Conservation (phyloP, 2,113 vertebrate species). For the Pica pica region DNA sequence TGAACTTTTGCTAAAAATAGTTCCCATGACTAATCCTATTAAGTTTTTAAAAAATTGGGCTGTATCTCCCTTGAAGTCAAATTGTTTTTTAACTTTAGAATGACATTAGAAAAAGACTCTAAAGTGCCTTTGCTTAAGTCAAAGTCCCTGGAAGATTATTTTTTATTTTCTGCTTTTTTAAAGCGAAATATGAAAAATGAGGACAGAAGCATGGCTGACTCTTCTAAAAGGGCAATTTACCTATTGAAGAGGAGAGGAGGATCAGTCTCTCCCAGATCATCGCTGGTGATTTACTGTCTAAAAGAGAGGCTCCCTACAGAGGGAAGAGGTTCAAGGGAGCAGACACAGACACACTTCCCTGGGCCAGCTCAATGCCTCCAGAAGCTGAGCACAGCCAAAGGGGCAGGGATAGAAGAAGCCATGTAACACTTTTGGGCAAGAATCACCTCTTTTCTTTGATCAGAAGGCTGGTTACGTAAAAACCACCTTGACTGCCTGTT, state of each 20-base stretch:
- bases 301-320: not conserved
- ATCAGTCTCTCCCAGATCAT: constrained; percentile 10
- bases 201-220: not conserved
- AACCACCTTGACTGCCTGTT: not conserved
- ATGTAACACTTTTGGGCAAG: not conserved
- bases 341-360: not conserved
- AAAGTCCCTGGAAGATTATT: constrained; percentile 47
- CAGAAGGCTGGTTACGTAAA: not conserved
- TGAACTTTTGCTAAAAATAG: constrained; percentile 98
- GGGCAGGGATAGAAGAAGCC: not conserved
- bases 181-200: constrained; percentile 64
- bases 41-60: constrained; percentile 75
- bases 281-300: not conserved
- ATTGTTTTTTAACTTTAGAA: constrained; percentile 69
- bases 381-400: not conserved
- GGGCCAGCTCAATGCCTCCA: not conserved
- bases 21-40: constrained; percentile 87
- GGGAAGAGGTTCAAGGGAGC: not conserved
- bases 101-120: constrained; percentile 61
- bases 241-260: constrained; percentile 38
- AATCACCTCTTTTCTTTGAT: not conserved
- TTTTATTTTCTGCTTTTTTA: not conserved
- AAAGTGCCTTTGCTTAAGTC: constrained; percentile 56
- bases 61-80: constrained; percentile 76
- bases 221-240: constrained; percentile 30